Percentiles rank a stretch among this genome's conserved stretches.
These are phyloP conservation scores for Ciona savignyi DNA, from an alignment of 23 tunicate genomes.

Conservation along the genomic window DNA sequence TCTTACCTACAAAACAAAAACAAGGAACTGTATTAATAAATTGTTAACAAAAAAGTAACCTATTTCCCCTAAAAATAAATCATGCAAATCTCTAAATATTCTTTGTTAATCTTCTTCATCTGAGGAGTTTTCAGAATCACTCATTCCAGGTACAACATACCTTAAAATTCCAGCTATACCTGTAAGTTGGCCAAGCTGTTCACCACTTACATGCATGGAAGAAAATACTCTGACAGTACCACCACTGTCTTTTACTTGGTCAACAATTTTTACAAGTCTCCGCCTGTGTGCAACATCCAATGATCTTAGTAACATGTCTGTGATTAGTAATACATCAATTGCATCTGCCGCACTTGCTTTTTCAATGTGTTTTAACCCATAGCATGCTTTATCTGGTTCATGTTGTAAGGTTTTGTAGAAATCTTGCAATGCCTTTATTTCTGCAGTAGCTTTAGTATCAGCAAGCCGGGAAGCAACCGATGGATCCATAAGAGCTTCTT, in stretches of 20 bases:
- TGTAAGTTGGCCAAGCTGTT: conserved; percentile 78
- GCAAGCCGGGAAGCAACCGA: conserved; percentile 53
- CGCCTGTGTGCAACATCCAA: conserved; percentile 63
- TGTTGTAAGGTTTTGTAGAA: conserved; percentile 69
- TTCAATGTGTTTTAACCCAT: conserved; percentile 86
- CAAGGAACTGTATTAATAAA: too few species aligned
- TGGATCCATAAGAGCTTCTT: conserved; percentile 77
- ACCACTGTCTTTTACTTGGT: conserved; percentile 77
- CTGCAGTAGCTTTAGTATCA: conserved; percentile 93
- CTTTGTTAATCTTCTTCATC: conserved; percentile 25
- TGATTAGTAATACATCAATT: conserved; percentile 60
- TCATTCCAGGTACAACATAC: conserved; percentile 69
- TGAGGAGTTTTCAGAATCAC: conserved; percentile 48
- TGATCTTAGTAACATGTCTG: conserved; percentile 73
- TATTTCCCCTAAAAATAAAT: too few species aligned
- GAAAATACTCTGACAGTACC: conserved; percentile 82
- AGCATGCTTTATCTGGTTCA: conserved; percentile 84
- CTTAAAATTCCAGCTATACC: conserved; percentile 95
- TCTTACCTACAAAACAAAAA: too few species aligned
- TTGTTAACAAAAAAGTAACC: too few species aligned
- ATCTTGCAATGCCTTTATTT: conserved; percentile 75
- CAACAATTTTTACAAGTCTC: conserved; percentile 56
- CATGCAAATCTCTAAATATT: too few species aligned
- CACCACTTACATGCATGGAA: conserved; percentile 94
- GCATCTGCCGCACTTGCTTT: conserved; percentile 73